phyloP scores from a whole-genome alignment of 2,797 vertebrate genomes.

The Antennarius maculatus region DNA sequence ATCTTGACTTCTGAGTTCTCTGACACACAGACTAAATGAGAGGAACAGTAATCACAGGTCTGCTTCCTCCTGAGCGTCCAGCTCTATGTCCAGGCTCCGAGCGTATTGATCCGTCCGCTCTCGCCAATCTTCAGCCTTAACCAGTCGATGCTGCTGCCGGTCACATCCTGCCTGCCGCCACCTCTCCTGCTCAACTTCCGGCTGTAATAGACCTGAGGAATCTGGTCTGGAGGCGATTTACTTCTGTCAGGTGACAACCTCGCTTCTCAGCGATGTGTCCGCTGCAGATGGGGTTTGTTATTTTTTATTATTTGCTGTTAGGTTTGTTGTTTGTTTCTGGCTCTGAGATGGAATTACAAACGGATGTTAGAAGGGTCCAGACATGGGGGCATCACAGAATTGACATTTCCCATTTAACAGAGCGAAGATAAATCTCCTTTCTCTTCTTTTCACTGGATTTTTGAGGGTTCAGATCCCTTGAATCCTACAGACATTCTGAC shows the following conservation, averaged over 20 bases:
- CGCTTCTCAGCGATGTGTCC: slow-evolving; percentile 18
- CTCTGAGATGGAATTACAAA: slow-evolving; percentile 39
- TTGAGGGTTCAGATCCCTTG: not conserved
- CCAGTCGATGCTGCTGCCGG: slow-evolving; percentile 58
- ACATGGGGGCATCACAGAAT: slow-evolving; percentile 42
- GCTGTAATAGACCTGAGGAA: slow-evolving; percentile 70
- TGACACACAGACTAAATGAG: not conserved
- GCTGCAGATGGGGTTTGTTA: slow-evolving; percentile 25
- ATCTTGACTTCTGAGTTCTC: not conserved
- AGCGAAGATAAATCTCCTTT: slow-evolving; percentile 28
- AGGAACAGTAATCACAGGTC: slow-evolving; percentile 36
- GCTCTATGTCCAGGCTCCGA: slow-evolving; percentile 44
- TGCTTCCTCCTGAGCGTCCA: slow-evolving; percentile 18
- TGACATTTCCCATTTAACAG: slow-evolving; percentile 59
- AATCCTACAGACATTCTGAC: not conserved
- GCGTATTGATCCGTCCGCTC: slow-evolving; percentile 54
- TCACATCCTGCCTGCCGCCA: slow-evolving; percentile 62
- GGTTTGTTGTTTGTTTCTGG: slow-evolving; percentile 12
- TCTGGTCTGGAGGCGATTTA: slow-evolving; percentile 59
- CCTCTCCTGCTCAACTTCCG: slow-evolving; percentile 45
- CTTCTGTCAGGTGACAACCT: slow-evolving; percentile 42
- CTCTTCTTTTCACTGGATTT: not conserved
- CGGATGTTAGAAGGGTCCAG: slow-evolving; percentile 22
- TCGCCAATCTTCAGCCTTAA: slow-evolving; percentile 67
- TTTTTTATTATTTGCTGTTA: slow-evolving; percentile 48